These are phyloP conservation scores for Gryllus longicercus DNA, from an alignment of 2,888 invertebrate species.

Conservation along the genomic window DNA sequence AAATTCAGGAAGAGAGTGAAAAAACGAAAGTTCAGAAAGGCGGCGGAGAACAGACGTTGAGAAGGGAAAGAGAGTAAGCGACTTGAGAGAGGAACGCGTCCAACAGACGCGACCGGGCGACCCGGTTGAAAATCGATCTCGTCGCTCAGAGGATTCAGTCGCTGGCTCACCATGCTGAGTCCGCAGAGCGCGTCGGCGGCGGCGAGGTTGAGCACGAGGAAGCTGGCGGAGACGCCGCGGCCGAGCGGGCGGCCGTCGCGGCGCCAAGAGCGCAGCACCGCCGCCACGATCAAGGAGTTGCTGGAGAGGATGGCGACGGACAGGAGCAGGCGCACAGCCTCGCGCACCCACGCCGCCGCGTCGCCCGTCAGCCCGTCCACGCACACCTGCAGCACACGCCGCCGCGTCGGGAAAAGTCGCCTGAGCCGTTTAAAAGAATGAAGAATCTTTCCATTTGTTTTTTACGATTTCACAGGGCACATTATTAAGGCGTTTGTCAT, in stretches of 20 bases:
- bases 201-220: neutral
- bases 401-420: no score
- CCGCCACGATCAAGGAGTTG: constrained; percentile 29
- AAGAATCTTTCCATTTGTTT: no score
- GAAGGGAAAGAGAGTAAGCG: no score
- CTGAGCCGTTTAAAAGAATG: no score
- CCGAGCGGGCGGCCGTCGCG: neutral
- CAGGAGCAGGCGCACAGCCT: constrained; percentile 20
- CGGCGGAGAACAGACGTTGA: neutral
- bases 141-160: no score
- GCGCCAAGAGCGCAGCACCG: constrained; percentile 23
- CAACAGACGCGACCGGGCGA: no score
- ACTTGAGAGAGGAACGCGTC: neutral
- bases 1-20: neutral
- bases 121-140: no score
- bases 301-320: constrained; percentile 22
- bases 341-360: neutral
- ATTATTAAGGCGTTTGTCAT: no score
- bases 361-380: neutral
- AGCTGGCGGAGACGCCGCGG: neutral
- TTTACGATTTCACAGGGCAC: no score
- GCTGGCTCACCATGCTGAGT: neutral
- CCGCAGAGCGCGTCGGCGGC: neutral
- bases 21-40: neutral
- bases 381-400: neutral